These are phyloP conservation scores for Recurvirostra avosetta DNA, from an alignment of 2,113 vertebrate genomes.

Conservation along the genomic window DNA sequence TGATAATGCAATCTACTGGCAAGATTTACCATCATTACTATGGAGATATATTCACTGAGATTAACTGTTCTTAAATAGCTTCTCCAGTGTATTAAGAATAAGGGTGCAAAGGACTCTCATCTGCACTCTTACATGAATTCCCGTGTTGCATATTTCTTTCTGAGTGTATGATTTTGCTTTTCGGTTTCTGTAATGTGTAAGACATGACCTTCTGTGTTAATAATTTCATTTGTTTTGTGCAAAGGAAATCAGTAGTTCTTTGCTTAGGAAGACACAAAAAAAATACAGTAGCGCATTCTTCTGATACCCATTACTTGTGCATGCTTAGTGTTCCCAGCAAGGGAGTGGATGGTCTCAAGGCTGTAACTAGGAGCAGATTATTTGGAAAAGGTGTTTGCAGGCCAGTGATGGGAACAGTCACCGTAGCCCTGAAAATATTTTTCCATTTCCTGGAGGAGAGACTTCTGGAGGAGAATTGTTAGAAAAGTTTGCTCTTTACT, in stretches of 20 bases:
- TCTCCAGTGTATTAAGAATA: background rate
- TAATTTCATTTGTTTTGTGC: background rate
- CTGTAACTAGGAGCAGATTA: background rate
- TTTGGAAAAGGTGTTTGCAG: background rate
- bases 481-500: background rate
- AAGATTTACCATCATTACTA: background rate
- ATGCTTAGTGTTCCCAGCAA: background rate
- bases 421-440: background rate
- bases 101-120: background rate
- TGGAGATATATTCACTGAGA: conserved; percentile 19
- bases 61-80: conserved; percentile 4
- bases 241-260: background rate
- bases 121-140: background rate
- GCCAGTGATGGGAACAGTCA: background rate
- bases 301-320: background rate
- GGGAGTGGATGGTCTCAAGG: background rate
- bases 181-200: background rate
- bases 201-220: background rate
- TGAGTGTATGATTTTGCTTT: background rate
- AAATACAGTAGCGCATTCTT: rapidly evolving
- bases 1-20: background rate
- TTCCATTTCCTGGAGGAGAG: background rate
- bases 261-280: background rate
- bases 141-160: background rate
- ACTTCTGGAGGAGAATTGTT: background rate